Conservation (phyloP, 1,140 invertebrate genomes). For the Helicoverpa zea region DNA sequence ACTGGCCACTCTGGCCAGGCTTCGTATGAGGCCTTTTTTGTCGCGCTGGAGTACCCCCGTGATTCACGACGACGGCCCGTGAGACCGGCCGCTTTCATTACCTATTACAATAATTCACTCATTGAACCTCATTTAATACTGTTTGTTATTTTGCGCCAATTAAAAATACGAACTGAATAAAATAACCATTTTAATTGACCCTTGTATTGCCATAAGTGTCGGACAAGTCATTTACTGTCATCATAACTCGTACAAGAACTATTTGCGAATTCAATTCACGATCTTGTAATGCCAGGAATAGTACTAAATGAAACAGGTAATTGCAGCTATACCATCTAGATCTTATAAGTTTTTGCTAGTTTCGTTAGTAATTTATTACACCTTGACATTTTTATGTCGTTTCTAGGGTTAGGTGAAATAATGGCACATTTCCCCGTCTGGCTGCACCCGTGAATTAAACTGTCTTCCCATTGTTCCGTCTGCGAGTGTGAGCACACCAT, state of each 20-base stretch:
- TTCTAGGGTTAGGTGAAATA: constrained; percentile 57
- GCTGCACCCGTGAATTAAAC: constrained; percentile 68
- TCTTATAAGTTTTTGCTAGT: constrained; percentile 6
- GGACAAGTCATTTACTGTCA: constrained; percentile 40
- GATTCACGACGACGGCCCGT: constrained; percentile 57
- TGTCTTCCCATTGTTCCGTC: constrained; percentile 60
- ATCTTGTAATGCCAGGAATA: constrained; percentile 12
- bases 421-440: constrained; percentile 62
- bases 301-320: constrained; percentile 38
- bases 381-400: constrained; percentile 46
- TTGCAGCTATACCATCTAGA: constrained; percentile 25
- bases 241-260: constrained; percentile 41
- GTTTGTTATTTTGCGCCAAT: constrained; percentile 51
- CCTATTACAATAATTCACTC: constrained; percentile 59
- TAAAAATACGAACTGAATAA: constrained; percentile 44
- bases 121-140: constrained; percentile 47
- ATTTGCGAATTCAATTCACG: constrained; percentile 44
- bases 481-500: constrained; percentile 66
- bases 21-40: constrained; percentile 54
- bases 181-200: constrained; percentile 47
- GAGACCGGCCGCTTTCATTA: constrained; percentile 51
- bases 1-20: constrained; percentile 3
- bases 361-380: constrained; percentile 9
- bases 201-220: constrained; percentile 41
- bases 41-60: constrained; percentile 44